Evolutionary conservation across 1,140 invertebrate genomes (phyloP).

Genomic region (Choristoneura fumiferana): DNA sequence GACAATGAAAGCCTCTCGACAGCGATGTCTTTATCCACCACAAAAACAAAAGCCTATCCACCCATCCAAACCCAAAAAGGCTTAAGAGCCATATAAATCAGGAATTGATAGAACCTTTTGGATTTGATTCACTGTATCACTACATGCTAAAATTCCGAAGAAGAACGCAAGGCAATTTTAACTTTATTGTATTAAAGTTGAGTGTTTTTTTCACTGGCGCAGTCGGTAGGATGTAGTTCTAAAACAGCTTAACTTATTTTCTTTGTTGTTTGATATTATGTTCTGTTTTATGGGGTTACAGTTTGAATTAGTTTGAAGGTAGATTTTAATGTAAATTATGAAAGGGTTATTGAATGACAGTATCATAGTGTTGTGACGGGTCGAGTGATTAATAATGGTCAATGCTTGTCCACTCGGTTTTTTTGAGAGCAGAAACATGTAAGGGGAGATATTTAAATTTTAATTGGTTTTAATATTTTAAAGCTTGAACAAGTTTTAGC

Average conservation of each 20-base stretch:
- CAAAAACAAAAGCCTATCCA: slow-evolving; percentile 15
- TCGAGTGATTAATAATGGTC: slow-evolving; percentile 19
- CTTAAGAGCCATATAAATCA: no score
- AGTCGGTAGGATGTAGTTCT: not conserved
- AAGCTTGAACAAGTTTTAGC: no score
- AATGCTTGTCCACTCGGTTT: slow-evolving; percentile 19
- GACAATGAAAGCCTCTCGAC: slow-evolving; percentile 4
- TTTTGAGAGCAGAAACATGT: slow-evolving; percentile 10
- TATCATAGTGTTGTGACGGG: slow-evolving; percentile 21
- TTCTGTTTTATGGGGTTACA: not conserved
- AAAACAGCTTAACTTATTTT: not conserved
- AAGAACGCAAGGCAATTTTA: not conserved
- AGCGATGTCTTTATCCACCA: slow-evolving; percentile 18
- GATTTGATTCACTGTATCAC: not conserved
- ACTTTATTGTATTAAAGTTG: not conserved
- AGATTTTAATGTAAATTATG: slow-evolving; percentile 2
- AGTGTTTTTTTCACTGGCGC: not conserved
- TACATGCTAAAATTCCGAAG: slow-evolving; percentile 9
- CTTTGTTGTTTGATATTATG: not conserved
- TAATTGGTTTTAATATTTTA: not conserved
- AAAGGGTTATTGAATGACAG: slow-evolving; percentile 21
- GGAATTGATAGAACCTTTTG: no score
- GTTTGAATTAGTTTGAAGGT: not conserved
- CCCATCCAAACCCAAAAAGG: no score
- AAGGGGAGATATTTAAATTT: slow-evolving; percentile 16